Conservation (phyloP, 2,888 invertebrate species). For the Lacanobia oleracea region DNA sequence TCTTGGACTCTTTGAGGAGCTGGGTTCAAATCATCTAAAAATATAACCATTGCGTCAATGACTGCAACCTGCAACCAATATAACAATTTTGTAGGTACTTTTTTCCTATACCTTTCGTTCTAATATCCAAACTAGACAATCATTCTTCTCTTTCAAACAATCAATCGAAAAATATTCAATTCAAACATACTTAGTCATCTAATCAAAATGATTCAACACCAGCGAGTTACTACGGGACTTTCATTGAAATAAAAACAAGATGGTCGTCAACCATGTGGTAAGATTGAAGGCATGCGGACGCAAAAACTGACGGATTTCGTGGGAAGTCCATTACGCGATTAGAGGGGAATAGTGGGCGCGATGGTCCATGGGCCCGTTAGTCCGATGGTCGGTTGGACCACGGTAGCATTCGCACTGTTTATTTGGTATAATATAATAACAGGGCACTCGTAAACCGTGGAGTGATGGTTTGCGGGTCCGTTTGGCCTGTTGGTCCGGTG, state of each 20-base stretch:
- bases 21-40: background rate
- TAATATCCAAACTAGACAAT: background rate
- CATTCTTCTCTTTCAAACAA: conserved; percentile 6
- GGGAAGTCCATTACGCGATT: conserved; percentile 82
- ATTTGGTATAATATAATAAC: too few relatives aligned
- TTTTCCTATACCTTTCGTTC: too few relatives aligned
- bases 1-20: too few relatives aligned
- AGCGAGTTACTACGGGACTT: conserved; percentile 49
- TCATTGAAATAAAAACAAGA: conserved; percentile 63
- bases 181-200: conserved; percentile 27
- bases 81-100: too few relatives aligned
- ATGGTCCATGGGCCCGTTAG: conserved; percentile 3
- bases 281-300: conserved; percentile 65
- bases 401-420: background rate
- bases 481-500: conserved; percentile 22
- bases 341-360: conserved; percentile 38
- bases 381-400: conserved; percentile 27
- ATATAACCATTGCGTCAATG: background rate
- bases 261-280: conserved; percentile 51
- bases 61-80: too few relatives aligned
- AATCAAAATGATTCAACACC: conserved; percentile 41
- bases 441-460: too few relatives aligned
- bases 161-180: conserved; percentile 44
- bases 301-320: conserved; percentile 78
- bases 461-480: too few relatives aligned